Evolutionary conservation across 2,797 vertebrate genomes (phyloP).

Genomic region (Bradypodion ventrale): DNA sequence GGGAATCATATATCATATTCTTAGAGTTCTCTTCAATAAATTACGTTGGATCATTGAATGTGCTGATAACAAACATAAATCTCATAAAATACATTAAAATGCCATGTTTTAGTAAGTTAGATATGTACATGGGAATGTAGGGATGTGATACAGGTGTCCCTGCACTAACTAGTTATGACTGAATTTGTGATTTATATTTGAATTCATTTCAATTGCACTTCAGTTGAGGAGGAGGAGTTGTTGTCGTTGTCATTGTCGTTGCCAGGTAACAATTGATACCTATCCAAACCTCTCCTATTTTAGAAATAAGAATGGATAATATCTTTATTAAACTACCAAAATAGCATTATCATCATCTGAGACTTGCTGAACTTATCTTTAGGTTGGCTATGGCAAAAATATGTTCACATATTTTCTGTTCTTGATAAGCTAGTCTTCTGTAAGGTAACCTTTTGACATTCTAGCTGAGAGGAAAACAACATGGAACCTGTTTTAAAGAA

Average conservation of each 20-base stretch:
- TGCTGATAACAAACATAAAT: slow-evolving; percentile 67
- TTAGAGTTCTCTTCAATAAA: slow-evolving; percentile 73
- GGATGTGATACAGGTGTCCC: slow-evolving; percentile 33
- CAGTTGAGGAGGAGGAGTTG: slow-evolving; percentile 28
- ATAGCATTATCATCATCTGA: no score
- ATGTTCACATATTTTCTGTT: not conserved
- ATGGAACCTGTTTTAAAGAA: not conserved
- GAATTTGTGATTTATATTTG: not conserved
- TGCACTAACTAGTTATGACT: slow-evolving; percentile 28
- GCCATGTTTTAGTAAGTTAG: slow-evolving; percentile 50
- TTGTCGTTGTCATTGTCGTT: no score
- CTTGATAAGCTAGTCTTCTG: not conserved
- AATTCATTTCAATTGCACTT: slow-evolving; percentile 11
- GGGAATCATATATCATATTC: slow-evolving; percentile 71
- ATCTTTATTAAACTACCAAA: no score
- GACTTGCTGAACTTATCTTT: no score
- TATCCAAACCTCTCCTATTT: no score
- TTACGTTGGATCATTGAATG: slow-evolving; percentile 65
- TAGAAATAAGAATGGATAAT: no score
- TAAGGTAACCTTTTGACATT: not conserved
- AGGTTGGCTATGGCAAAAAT: not conserved
- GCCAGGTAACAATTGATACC: not conserved
- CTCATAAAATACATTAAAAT: slow-evolving; percentile 65
- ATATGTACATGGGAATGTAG: slow-evolving; percentile 18
- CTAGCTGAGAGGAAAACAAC: not conserved